phyloP scores from a whole-genome alignment of 2,888 invertebrate species.

The Bugula neritina region DNA sequence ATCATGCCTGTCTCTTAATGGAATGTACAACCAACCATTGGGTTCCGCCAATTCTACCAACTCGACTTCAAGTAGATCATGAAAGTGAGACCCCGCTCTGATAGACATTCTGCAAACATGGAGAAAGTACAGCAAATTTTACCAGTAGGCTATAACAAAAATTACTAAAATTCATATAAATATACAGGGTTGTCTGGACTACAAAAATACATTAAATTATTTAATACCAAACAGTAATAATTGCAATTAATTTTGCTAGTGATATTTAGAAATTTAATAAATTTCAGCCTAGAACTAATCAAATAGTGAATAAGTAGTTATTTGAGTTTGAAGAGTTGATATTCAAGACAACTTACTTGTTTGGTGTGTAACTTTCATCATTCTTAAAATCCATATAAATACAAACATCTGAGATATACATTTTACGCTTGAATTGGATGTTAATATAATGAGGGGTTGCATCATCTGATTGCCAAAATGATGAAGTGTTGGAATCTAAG shows the following conservation, averaged over 20 bases:
- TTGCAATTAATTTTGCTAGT: too few relatives aligned
- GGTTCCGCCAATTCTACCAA: conserved; percentile 89
- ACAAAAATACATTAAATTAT: too few relatives aligned
- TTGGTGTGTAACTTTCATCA: conserved; percentile 95
- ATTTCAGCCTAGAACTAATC: too few relatives aligned
- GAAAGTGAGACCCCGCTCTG: conserved; percentile 88
- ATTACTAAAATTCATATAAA: too few relatives aligned
- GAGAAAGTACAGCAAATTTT: too few relatives aligned
- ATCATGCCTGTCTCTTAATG: conserved; percentile 73
- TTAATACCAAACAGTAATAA: too few relatives aligned
- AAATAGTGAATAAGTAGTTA: too few relatives aligned
- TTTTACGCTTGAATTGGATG: conserved; percentile 86
- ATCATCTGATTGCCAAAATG: conserved; percentile 97
- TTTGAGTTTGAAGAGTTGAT: too few relatives aligned
- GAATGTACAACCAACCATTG: conserved; percentile 90
- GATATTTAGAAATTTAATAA: too few relatives aligned
- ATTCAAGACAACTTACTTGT: conserved; percentile 57
- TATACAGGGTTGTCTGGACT: too few relatives aligned
- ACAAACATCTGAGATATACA: conserved; percentile 82
- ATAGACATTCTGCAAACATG: conserved; percentile 43
- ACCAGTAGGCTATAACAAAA: too few relatives aligned
- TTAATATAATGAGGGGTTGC: conserved; percentile 91
- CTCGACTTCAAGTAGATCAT: conserved; percentile 92
- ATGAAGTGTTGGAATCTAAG: conserved; percentile 84
- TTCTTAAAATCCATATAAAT: conserved; percentile 92